A percentile compares a stretch with the other conserved stretches of the same genome.
These are phyloP conservation scores for Ceriagrion tenellum DNA, from an alignment of 2,888 invertebrate genomes.

Conservation along the genomic window DNA sequence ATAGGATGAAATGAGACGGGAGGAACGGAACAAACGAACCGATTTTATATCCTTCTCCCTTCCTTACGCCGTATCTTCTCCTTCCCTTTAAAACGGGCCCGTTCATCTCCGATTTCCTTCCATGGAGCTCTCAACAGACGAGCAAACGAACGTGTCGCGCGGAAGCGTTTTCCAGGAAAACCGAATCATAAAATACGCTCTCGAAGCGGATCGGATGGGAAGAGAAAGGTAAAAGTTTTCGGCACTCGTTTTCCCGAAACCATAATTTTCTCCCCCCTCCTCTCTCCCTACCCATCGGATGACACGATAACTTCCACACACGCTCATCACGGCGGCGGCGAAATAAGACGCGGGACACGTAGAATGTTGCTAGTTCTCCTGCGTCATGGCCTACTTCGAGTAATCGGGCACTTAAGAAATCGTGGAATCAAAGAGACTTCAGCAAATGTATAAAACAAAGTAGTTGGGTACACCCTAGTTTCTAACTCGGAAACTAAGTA, in stretches of 20 bases:
- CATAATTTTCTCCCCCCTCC: background rate
- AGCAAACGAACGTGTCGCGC: background rate
- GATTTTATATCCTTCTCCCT: background rate
- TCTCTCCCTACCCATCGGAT: too few relatives aligned
- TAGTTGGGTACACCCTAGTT: too few relatives aligned
- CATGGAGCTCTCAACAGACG: background rate
- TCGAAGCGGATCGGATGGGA: background rate
- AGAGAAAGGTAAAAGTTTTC: background rate
- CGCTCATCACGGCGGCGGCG: too few relatives aligned
- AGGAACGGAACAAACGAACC: slow-evolving; percentile 26
- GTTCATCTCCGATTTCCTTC: background rate
- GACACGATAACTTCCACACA: too few relatives aligned
- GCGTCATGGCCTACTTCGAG: too few relatives aligned
- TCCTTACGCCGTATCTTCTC: background rate
- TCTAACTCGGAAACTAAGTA: too few relatives aligned
- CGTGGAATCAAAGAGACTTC: too few relatives aligned
- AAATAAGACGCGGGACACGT: too few relatives aligned
- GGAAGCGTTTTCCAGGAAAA: background rate
- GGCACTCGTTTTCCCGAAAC: background rate
- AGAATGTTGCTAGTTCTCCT: too few relatives aligned
- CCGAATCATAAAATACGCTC: background rate
- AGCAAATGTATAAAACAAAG: too few relatives aligned
- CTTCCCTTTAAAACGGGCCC: background rate
- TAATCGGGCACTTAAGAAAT: too few relatives aligned
- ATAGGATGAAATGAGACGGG: slow-evolving; percentile 31